Conservation (phyloP, 2,113 vertebrate genomes). For the Callorhinus ursinus region DNA sequence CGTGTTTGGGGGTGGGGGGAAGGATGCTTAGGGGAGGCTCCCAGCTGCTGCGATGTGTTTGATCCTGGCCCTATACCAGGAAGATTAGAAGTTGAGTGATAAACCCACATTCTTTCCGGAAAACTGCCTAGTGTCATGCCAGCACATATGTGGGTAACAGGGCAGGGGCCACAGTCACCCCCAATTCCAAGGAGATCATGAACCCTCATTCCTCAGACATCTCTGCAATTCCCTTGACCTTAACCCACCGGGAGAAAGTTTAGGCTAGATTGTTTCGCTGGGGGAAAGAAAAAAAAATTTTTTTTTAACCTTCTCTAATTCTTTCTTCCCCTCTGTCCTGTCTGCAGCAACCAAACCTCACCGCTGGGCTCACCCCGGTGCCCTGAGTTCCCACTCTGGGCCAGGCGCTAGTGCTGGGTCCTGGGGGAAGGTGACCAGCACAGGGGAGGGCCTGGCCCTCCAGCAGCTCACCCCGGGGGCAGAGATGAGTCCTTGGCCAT, state of each 20-base stretch:
- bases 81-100: background rate
- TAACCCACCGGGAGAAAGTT: background rate
- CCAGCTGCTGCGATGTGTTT: background rate
- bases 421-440: background rate
- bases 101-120: background rate
- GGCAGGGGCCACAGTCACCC: background rate
- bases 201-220: background rate
- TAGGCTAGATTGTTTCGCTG: background rate
- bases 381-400: background rate
- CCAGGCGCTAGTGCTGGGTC: background rate
- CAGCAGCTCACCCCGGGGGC: background rate
- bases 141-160: background rate
- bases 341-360: background rate
- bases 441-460: background rate
- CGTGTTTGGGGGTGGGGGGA: no score
- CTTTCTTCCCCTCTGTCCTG: no score
- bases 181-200: background rate
- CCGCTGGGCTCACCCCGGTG: no score
- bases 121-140: background rate
- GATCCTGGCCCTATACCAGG: conserved; percentile 31
- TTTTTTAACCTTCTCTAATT: background rate
- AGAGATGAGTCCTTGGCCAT: background rate
- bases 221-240: background rate
- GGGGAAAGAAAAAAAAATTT: background rate
- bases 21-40: background rate